Conservation (phyloP, 2,888 invertebrate species). For the Eilema depressum region DNA sequence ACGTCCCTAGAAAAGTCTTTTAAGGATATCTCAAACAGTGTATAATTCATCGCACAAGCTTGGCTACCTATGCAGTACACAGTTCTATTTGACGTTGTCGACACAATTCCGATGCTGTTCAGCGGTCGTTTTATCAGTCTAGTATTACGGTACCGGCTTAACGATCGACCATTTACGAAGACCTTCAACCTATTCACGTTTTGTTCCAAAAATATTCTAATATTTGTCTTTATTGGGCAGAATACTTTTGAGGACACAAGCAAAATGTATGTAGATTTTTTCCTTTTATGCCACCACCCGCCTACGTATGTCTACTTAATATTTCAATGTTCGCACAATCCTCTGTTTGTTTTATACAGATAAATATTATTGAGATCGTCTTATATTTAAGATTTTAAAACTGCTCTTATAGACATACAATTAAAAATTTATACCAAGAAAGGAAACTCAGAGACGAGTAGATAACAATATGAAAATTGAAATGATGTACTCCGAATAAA, state of each 20-base stretch:
- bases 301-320: conserved; percentile 2
- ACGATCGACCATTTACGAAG: conserved; percentile 40
- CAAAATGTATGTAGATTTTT: conserved; percentile 27
- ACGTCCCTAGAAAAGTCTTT: background rate
- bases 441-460: background rate
- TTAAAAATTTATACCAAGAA: background rate
- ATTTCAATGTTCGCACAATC: conserved; percentile 10
- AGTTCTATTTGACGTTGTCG: conserved; percentile 41
- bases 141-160: conserved; percentile 36
- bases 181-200: conserved; percentile 24
- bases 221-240: conserved; percentile 25
- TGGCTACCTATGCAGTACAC: conserved; percentile 34
- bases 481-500: conserved; percentile 9
- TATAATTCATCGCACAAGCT: conserved; percentile 39
- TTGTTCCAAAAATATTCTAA: conserved; percentile 29
- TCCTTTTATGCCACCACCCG: conserved; percentile 16
- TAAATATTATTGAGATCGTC: conserved; percentile 14
- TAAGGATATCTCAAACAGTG: conserved; percentile 20
- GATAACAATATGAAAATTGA: background rate
- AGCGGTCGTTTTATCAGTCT: conserved; percentile 45
- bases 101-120: conserved; percentile 36
- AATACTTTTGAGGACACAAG: conserved; percentile 28
- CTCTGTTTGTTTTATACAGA: conserved; percentile 21
- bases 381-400: background rate
- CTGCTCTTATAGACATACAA: background rate